These are phyloP conservation scores for Malthinus flaveolus DNA, from an alignment of 2,888 invertebrate genomes.

Conservation along the genomic window DNA sequence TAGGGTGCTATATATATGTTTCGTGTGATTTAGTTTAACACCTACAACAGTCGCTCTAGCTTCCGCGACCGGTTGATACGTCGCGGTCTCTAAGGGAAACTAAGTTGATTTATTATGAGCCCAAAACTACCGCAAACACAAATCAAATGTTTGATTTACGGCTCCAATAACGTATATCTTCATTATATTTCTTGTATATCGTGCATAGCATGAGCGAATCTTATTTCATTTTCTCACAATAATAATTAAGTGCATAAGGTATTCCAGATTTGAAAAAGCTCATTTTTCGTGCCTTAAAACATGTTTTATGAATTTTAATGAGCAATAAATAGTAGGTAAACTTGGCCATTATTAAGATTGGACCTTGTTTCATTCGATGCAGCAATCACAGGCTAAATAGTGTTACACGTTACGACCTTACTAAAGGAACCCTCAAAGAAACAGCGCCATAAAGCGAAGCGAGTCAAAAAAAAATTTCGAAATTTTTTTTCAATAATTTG, in stretches of 20 bases:
- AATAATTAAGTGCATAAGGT: not conserved
- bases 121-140: slow-evolving; percentile 50
- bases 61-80: slow-evolving; percentile 39
- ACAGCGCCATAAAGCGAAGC: no score
- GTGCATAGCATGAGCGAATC: slow-evolving; percentile 16
- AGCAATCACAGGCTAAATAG: no score
- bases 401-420: no score
- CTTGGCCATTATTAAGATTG: no score
- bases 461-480: no score
- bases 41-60: slow-evolving; percentile 35
- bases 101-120: slow-evolving; percentile 49
- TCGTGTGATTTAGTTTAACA: slow-evolving; percentile 45
- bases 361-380: no score
- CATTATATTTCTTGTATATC: slow-evolving; percentile 39
- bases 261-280: no score
- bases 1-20: slow-evolving; percentile 35
- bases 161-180: slow-evolving; percentile 51
- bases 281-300: no score
- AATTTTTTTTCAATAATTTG: no score
- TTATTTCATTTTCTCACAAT: slow-evolving; percentile 19
- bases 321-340: no score
- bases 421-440: no score
- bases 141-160: slow-evolving; percentile 50
- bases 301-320: no score
- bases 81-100: slow-evolving; percentile 38